phyloP scores from a whole-genome alignment of 2,797 vertebrate genomes.

The Acanthis flammea region DNA sequence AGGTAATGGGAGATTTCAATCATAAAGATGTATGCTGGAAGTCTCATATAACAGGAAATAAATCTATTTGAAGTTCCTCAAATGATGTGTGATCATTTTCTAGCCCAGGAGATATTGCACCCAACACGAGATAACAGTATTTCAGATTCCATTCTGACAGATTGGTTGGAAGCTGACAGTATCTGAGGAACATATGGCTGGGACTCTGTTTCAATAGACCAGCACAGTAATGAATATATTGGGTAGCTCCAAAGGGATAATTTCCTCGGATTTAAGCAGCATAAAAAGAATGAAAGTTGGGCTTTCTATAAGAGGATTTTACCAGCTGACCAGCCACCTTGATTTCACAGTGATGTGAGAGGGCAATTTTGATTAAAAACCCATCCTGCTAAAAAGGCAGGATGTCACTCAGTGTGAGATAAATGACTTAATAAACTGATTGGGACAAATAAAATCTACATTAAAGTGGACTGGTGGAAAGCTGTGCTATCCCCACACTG shows the following conservation, averaged over 20 bases:
- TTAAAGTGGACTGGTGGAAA: not conserved
- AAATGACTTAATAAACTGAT: not conserved
- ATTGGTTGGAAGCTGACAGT: constrained; percentile 30
- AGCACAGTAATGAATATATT: not conserved
- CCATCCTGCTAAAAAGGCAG: not conserved
- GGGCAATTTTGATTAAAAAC: constrained; percentile 9
- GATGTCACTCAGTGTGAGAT: not conserved
- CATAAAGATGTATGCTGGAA: constrained; percentile 50
- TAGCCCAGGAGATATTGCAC: constrained; percentile 45
- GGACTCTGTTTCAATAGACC: not conserved
- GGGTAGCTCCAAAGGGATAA: constrained; percentile 22
- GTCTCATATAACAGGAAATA: constrained; percentile 56
- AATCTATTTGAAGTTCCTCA: constrained; percentile 58
- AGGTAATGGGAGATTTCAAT: constrained; percentile 50
- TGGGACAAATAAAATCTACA: not conserved
- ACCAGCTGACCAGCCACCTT: not conserved
- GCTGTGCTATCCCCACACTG: rapidly evolving
- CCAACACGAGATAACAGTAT: constrained; percentile 26
- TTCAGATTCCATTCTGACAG: constrained; percentile 42
- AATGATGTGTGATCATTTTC: constrained; percentile 55
- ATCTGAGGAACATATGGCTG: constrained; percentile 38
- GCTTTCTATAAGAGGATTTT: constrained; percentile 36
- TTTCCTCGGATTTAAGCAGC: constrained; percentile 13
- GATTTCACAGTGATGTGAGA: not conserved
- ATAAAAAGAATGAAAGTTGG: constrained; percentile 2